Percentiles rank a stretch among this genome's conserved stretches.
Evolutionary conservation across 2,797 vertebrate species (phyloP).

Genomic region (Triplophysa bombifrons): DNA sequence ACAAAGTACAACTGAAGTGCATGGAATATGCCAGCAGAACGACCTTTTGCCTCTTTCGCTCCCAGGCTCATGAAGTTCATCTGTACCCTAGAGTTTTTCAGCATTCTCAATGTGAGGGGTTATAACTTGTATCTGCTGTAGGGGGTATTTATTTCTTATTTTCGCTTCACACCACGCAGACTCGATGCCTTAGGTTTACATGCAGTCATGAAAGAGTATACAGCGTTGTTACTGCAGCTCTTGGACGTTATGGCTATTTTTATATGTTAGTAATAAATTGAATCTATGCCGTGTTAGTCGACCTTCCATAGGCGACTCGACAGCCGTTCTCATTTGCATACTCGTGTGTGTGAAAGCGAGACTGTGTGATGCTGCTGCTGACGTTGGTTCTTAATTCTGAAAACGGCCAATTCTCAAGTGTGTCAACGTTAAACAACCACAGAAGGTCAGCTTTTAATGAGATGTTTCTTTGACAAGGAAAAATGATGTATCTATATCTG

Average conservation of each 20-base stretch:
- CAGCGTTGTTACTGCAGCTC: slow-evolving; percentile 61
- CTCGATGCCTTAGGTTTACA: slow-evolving; percentile 44
- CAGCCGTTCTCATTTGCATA: neutral
- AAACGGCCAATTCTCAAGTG: neutral
- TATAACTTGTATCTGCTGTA: neutral
- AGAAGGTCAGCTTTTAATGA: slow-evolving; percentile 33
- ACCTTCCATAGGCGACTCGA: slow-evolving; percentile 8
- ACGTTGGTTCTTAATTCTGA: slow-evolving; percentile 2
- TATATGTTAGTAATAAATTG: slow-evolving; percentile 50
- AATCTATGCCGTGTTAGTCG: slow-evolving; percentile 34
- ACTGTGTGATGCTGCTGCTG: neutral
- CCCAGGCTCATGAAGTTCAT: slow-evolving; percentile 12
- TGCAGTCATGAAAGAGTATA: slow-evolving; percentile 36
- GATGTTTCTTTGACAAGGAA: slow-evolving; percentile 1
- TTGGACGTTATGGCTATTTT: slow-evolving; percentile 65
- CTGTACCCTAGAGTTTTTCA: neutral
- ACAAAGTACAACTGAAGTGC: neutral
- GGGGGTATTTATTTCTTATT: neutral
- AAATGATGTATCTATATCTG: slow-evolving; percentile 15
- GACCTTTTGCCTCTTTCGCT: neutral
- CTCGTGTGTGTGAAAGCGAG: neutral
- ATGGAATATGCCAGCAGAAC: slow-evolving; percentile 15
- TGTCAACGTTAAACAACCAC: neutral
- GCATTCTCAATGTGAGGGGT: neutral
- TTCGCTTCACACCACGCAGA: slow-evolving; percentile 13